A percentile compares a stretch with the other conserved stretches of the same genome.
phyloP scores from a whole-genome alignment of 2,113 vertebrate genomes.

The Anser brachyrhynchus region DNA sequence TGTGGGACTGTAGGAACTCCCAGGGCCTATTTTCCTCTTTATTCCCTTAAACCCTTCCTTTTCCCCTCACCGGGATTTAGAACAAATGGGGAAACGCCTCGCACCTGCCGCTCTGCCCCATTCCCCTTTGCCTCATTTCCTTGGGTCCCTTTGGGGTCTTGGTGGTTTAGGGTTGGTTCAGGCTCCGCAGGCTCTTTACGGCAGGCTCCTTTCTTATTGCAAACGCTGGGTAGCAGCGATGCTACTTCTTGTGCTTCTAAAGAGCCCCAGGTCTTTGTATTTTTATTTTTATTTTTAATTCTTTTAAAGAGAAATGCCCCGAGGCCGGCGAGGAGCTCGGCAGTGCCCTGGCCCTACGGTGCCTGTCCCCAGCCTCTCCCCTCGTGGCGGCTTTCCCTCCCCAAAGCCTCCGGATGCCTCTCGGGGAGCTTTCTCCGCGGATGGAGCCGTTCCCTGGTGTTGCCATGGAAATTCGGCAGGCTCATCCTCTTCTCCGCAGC shows the following conservation, averaged over 20 bases:
- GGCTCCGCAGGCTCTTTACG: fast-evolving
- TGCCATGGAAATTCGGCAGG: constrained; percentile 58
- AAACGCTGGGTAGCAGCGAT: neutral
- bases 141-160: neutral
- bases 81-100: neutral
- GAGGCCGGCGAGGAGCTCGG: neutral
- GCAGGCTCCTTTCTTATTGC: fast-evolving
- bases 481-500: constrained; percentile 33
- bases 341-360: neutral
- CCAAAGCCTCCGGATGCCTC: neutral
- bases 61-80: neutral
- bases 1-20: too few relatives aligned
- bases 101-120: fast-evolving
- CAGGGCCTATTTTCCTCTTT: neutral
- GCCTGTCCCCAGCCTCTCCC: neutral
- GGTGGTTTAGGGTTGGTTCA: neutral
- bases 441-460: constrained; percentile 21
- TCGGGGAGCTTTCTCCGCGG: neutral
- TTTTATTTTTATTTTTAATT: neutral
- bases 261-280: fast-evolving
- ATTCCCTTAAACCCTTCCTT: neutral
- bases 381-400: neutral
- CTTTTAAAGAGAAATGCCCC: neutral
- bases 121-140: neutral
- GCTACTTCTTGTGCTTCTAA: neutral